Base-by-base conservation (phyloP, 2,113 vertebrate genomes). In the Ailuropoda melanoleuca region DNA sequence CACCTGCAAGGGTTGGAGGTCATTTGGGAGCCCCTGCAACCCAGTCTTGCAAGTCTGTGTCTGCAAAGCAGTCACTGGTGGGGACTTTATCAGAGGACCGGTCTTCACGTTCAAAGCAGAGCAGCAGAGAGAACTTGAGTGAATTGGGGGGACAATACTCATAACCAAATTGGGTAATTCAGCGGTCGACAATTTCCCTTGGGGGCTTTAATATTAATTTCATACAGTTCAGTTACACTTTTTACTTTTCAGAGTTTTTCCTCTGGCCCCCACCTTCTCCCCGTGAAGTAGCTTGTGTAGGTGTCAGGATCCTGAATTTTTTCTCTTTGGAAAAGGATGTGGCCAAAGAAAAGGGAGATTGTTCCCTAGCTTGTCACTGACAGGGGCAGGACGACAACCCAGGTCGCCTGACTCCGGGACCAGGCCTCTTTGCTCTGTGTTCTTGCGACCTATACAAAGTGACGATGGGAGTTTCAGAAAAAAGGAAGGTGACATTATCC, bases 401-500 rank as follows among this genome's bases (percentile, higher is more conserved):
- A 77, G 89, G 92, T 82, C 86, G 83, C 95, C 43, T 56, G 93
- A 94, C 80, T 96, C 87, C 81, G 48, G 84, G 95, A 74, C 93
- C 64, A 68, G 93, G 86, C 31, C 88, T 92, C 85, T 97, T 96
- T 93, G 23, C 68, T 96, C 50, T 93, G 70, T 96, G 68, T 93
- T 96, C 94, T 92, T 93, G 95, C 46, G 64, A 93, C 93, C 88
- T 24, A 80, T 80, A 95, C 93, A 89, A 97, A 98, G 95, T 14
- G 62, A 87, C 39, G 77, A 86, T 96, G 93, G 83, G 90, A 92
- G 93, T 97, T 77, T 83, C 93, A 94, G 97, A 43, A 91, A 95
- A 97, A 96, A 95, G 93, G 95, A 95, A 97, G 91, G 95, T 95
- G 96, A 95, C 88, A 93, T 97, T 93, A 89, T 77, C 78, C 93